Percentiles rank a stretch among this genome's conserved stretches.
Conservation (phyloP, 2,113 vertebrate species). For the Conger conger region DNA sequence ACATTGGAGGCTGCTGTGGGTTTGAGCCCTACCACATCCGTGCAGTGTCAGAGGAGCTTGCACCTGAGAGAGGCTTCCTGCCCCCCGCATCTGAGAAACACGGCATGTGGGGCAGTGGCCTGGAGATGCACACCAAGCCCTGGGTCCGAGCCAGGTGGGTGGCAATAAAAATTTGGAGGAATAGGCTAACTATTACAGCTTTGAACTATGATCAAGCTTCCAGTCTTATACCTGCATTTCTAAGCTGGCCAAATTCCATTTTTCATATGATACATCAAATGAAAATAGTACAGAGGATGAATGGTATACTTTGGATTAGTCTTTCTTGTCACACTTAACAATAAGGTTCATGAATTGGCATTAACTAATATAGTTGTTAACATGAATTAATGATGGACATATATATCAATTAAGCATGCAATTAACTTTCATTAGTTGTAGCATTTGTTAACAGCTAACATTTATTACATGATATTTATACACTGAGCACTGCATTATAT, state of each 20-base stretch:
- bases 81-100: constrained; percentile 90
- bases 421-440: no score
- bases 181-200: constrained; percentile 19
- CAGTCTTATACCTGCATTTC: no score
- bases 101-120: constrained; percentile 80
- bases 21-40: constrained; percentile 92
- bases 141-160: constrained; percentile 93
- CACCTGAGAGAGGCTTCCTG: constrained; percentile 78
- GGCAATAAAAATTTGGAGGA: background rate
- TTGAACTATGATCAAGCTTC: constrained; percentile 34
- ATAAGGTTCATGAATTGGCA: no score
- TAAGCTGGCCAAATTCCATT: no score
- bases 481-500: no score
- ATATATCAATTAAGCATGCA: no score
- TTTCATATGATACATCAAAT: background rate
- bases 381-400: no score
- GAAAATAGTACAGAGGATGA: background rate
- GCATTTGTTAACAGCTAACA: no score
- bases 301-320: no score
- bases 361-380: no score
- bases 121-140: constrained; percentile 96
- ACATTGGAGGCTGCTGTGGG: constrained; percentile 92
- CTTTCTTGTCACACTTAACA: no score
- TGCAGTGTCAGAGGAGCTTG: constrained; percentile 89
- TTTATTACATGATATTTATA: no score